Evolutionary conservation across 1,140 invertebrate genomes (phyloP).

Genomic region (Goniozus legneri): DNA sequence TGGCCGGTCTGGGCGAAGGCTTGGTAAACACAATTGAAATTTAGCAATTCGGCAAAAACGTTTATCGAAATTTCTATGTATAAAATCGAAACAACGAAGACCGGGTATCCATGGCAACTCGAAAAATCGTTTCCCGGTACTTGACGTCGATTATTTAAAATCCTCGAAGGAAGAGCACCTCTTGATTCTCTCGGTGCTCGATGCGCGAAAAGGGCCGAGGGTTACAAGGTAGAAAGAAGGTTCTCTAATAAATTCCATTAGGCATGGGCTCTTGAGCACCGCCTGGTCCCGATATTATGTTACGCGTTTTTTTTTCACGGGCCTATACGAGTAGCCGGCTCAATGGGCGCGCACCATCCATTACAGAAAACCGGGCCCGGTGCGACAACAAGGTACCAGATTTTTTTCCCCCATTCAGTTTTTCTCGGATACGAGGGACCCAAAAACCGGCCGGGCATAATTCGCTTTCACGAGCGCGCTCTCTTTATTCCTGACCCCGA

Average conservation of each 20-base stretch:
- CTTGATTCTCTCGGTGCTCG: not conserved
- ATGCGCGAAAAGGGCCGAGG: not conserved
- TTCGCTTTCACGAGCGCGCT: slow-evolving; percentile 41
- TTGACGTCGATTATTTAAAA: too few relatives aligned
- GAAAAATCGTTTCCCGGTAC: too few relatives aligned
- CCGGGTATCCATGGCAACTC: too few relatives aligned
- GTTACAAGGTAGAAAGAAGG: not conserved
- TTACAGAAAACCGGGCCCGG: slow-evolving; percentile 42
- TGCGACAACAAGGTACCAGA: slow-evolving; percentile 37
- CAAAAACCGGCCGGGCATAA: slow-evolving; percentile 42
- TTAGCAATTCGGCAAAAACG: too few relatives aligned
- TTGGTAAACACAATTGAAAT: too few relatives aligned
- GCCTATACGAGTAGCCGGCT: slow-evolving; percentile 30
- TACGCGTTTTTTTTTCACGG: too few relatives aligned
- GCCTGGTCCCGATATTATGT: slow-evolving; percentile 47
- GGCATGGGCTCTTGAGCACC: slow-evolving; percentile 41
- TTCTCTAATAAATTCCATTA: slow-evolving; percentile 53
- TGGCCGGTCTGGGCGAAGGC: too few relatives aligned
- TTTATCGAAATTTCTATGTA: too few relatives aligned
- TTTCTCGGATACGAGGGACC: slow-evolving; percentile 5
- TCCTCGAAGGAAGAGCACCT: slow-evolving; percentile 1
- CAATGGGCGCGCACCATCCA: slow-evolving; percentile 43
- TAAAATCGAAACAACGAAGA: too few relatives aligned
- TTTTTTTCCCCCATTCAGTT: slow-evolving; percentile 7
- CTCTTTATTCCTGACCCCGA: too few relatives aligned